Evolutionary conservation across 2,113 vertebrate genomes (phyloP).

Genomic region (Pholis gunnellus): DNA sequence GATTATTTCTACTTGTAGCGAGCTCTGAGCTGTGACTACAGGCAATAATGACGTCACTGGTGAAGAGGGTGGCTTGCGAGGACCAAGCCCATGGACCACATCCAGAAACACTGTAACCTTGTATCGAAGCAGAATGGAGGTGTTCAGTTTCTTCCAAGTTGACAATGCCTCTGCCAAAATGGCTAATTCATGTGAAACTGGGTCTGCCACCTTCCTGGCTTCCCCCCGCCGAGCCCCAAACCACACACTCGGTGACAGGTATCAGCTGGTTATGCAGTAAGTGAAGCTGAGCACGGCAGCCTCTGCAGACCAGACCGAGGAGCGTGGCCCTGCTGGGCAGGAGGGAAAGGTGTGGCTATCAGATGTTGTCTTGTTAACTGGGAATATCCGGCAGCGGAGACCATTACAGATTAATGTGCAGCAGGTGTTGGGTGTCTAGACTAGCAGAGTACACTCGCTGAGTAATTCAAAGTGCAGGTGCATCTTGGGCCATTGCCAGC

Average conservation of each 20-base stretch:
- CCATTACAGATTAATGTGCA: slow-evolving; percentile 71
- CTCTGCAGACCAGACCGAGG: slow-evolving; percentile 2
- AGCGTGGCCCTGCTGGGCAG: slow-evolving; percentile 16
- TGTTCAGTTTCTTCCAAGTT: slow-evolving; percentile 69
- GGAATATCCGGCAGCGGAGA: slow-evolving; percentile 64
- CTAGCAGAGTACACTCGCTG: slow-evolving; percentile 49
- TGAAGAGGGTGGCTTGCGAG: slow-evolving; percentile 55
- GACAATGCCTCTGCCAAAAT: slow-evolving; percentile 55
- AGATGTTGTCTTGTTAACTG: slow-evolving; percentile 71
- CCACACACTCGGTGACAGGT: slow-evolving; percentile 55
- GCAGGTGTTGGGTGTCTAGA: slow-evolving; percentile 81
- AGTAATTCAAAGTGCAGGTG: slow-evolving; percentile 80
- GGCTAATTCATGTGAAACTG: slow-evolving; percentile 61
- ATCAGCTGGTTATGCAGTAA: slow-evolving; percentile 27
- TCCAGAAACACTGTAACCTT: slow-evolving; percentile 68
- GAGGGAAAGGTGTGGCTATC: slow-evolving; percentile 69
- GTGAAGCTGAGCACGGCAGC: slow-evolving; percentile 16
- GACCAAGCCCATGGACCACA: slow-evolving; percentile 50
- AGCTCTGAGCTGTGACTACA: slow-evolving; percentile 44
- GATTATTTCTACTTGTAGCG: slow-evolving; percentile 53
- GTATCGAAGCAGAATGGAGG: slow-evolving; percentile 47
- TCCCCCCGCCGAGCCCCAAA: slow-evolving; percentile 32
- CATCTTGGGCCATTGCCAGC: slow-evolving; percentile 75
- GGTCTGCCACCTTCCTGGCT: slow-evolving; percentile 68
- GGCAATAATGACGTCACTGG: slow-evolving; percentile 66